Evolutionary conservation across 37 sponge, comb jelly and placozoan species (phyloP).

Genomic region (Eunapius fragilis): DNA sequence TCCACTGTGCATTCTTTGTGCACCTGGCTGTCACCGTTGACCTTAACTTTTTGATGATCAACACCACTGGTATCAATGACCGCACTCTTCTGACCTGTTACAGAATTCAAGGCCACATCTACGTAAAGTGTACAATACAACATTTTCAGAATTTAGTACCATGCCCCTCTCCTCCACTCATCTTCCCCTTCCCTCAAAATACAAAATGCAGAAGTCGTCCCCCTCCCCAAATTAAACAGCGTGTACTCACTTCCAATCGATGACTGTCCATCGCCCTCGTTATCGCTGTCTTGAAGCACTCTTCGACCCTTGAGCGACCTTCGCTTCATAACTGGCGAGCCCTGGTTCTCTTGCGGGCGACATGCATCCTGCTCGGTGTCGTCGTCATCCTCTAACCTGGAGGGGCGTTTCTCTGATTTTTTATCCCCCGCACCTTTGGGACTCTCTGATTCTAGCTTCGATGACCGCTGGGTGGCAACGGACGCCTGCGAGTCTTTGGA

Average conservation of each 20-base stretch:
- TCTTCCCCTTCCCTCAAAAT: too few relatives aligned
- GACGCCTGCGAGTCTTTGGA: background rate
- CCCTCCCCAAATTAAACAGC: background rate
- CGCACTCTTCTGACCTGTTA: background rate
- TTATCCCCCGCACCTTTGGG: background rate
- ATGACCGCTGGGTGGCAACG: background rate
- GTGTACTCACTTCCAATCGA: background rate
- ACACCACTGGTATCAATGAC: too few relatives aligned
- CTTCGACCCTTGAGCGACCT: constrained; percentile 25
- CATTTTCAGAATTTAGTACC: background rate
- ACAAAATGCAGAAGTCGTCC: background rate
- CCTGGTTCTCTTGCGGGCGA: background rate
- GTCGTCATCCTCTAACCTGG: background rate
- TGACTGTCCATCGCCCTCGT: constrained; percentile 12
- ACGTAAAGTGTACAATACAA: background rate
- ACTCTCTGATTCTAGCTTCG: background rate
- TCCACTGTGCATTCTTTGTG: background rate
- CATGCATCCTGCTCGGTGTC: background rate
- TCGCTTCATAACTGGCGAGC: constrained; percentile 28
- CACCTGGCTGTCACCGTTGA: background rate
- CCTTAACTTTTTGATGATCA: background rate
- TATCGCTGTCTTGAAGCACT: constrained; percentile 19
- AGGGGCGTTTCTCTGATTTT: background rate
- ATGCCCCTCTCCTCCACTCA: background rate
- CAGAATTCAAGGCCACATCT: background rate